Evolutionary conservation across 2,113 vertebrate genomes (phyloP).

Genomic region (Otocyon megalotis): DNA sequence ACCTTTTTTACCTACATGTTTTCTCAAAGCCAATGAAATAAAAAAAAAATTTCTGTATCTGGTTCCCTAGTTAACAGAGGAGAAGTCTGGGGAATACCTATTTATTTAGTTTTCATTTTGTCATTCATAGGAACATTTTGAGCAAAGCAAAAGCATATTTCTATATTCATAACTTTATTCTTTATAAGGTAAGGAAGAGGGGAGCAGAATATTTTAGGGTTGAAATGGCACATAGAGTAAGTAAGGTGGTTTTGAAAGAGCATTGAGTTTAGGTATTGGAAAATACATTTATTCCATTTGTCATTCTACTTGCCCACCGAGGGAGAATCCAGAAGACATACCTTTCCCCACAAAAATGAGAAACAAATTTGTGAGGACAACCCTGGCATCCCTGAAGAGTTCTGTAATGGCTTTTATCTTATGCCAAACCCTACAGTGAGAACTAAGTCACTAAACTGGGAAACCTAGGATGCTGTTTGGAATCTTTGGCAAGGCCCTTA

Average conservation of each 20-base stretch:
- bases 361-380: neutral
- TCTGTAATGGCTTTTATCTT: neutral
- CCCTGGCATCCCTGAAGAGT: neutral
- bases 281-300: conserved; percentile 1
- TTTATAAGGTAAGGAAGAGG: neutral
- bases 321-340: neutral
- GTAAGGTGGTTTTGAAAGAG: conserved; percentile 9
- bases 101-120: conserved; percentile 51
- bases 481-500: neutral
- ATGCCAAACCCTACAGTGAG: neutral
- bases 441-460: neutral
- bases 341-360: neutral
- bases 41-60: neutral
- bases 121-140: conserved; percentile 19
- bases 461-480: neutral
- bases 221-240: neutral
- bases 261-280: neutral
- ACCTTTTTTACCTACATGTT: neutral
- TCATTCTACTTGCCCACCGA: neutral
- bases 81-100: neutral
- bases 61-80: neutral
- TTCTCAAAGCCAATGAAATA: conserved; percentile 25
- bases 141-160: neutral
- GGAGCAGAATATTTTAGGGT: neutral
- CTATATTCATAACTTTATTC: neutral